phyloP scores from a whole-genome alignment of 92 coral and sea anemone species.

The Palythoa grandis region DNA sequence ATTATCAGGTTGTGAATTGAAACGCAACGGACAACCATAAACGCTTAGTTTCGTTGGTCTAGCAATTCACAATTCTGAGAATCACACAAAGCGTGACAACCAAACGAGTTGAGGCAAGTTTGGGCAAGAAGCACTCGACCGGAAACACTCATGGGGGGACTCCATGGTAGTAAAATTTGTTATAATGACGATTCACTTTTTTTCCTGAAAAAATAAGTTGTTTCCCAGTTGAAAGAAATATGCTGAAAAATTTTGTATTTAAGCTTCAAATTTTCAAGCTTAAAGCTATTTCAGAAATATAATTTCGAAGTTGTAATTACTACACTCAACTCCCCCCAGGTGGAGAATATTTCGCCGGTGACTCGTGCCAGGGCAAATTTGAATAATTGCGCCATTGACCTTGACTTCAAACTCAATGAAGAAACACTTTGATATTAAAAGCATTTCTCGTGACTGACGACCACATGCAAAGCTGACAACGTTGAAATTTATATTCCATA shows the following conservation, averaged over 20 bases:
- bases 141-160: not conserved
- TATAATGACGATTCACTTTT: too few relatives aligned
- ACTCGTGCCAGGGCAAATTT: conserved; percentile 32
- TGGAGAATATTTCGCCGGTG: not conserved
- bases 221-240: not conserved
- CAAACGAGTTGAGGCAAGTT: conserved; percentile 30
- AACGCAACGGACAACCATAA: not conserved
- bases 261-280: not conserved
- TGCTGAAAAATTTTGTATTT: not conserved
- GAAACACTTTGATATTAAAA: not conserved
- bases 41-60: not conserved
- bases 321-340: not conserved
- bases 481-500: not conserved
- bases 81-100: conserved; percentile 20
- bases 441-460: not conserved
- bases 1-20: not conserved
- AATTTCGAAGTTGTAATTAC: not conserved
- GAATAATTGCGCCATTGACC: conserved; percentile 40
- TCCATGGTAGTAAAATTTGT: not conserved
- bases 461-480: conserved; percentile 22
- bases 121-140: not conserved
- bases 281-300: not conserved
- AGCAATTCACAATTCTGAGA: conserved; percentile 16
- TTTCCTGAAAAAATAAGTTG: not conserved
- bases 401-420: not conserved